Percentiles rank a stretch among this genome's conserved stretches.
Evolutionary conservation across 2,888 invertebrate species (phyloP).

Genomic region (Heteropelma amictum): DNA sequence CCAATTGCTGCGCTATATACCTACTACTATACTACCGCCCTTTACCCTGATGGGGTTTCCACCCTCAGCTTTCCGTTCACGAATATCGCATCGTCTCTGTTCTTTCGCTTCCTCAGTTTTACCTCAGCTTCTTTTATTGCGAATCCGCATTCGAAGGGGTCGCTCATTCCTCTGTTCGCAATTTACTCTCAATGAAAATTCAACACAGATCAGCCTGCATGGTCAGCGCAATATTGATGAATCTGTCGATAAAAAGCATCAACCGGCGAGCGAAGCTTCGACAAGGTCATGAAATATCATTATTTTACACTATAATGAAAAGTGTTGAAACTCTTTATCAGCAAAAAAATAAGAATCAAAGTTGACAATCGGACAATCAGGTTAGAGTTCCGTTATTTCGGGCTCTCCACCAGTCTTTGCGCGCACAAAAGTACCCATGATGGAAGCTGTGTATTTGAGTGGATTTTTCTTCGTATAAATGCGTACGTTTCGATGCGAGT

Average conservation of each 20-base stretch:
- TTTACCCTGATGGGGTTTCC: constrained; percentile 11
- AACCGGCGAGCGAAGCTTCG: not conserved
- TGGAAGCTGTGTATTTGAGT: too few species aligned
- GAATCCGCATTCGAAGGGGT: constrained; percentile 17
- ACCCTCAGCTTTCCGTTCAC: not conserved
- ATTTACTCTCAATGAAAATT: constrained; percentile 65
- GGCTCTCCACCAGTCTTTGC: too few species aligned
- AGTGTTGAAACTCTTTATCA: too few species aligned
- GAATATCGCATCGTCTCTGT: not conserved
- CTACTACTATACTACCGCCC: constrained; percentile 14
- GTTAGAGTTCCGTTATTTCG: too few species aligned
- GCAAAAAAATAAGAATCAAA: too few species aligned
- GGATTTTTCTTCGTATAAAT: too few species aligned
- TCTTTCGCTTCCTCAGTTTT: constrained; percentile 6
- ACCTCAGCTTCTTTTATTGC: constrained; percentile 7
- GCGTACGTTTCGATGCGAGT: too few species aligned
- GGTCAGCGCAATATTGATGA: not conserved
- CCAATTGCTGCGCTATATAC: constrained; percentile 37
- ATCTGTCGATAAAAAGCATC: not conserved
- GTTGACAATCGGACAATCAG: too few species aligned
- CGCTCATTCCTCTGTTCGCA: constrained; percentile 39
- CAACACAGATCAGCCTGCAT: constrained; percentile 48
- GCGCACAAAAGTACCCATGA: too few species aligned
- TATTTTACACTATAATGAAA: not conserved
- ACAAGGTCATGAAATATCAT: not conserved